These are phyloP conservation scores for Lysandra coridon DNA, from an alignment of 2,888 invertebrate genomes.

Conservation along the genomic window DNA sequence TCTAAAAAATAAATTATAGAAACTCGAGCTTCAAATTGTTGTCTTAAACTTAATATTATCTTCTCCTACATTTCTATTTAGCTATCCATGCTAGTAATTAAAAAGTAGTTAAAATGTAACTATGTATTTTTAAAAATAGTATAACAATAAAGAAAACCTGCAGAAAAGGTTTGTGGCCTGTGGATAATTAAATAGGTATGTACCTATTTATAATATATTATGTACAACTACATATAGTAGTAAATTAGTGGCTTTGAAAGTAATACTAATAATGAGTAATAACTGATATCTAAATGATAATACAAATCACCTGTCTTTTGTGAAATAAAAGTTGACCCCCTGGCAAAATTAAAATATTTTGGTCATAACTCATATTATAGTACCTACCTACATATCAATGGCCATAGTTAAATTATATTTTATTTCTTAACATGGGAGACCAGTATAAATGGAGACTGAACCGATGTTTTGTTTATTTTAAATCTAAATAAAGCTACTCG, in stretches of 20 bases:
- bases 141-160: background rate
- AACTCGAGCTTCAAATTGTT: no score
- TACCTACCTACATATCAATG: no score
- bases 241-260: background rate
- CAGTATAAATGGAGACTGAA: background rate
- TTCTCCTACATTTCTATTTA: background rate
- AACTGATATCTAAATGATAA: background rate
- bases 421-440: background rate
- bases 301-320: background rate
- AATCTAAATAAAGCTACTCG: conserved; percentile 17
- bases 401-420: background rate
- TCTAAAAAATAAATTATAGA: background rate
- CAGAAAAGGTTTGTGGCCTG: background rate
- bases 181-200: background rate
- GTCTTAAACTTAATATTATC: no score
- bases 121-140: background rate
- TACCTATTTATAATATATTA: no score
- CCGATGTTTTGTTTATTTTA: background rate
- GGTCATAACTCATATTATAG: background rate
- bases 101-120: background rate
- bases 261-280: background rate
- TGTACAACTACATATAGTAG: background rate
- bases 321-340: background rate
- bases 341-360: background rate
- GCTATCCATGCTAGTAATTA: background rate